Base-by-base conservation (phyloP, 2,888 invertebrate species). In the Drosophila bunnanda region DNA sequence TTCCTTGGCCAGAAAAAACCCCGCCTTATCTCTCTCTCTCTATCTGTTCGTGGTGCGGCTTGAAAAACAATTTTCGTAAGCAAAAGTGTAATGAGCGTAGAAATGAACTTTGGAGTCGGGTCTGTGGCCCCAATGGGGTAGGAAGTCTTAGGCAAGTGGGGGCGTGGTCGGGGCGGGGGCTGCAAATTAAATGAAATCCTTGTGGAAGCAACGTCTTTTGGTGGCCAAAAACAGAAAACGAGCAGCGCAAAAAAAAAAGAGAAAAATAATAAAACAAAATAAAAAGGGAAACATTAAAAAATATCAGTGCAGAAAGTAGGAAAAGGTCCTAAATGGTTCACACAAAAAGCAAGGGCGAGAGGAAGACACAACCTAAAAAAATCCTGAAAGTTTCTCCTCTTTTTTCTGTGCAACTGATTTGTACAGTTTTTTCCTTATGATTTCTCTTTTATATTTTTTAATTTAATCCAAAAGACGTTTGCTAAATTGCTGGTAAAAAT, bases 61-160 rank as follows among this genome's bases (percentile, higher is more conserved):
- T 82, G 85, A 77, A 85, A 85, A 85, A 85, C 89, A 85, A 89
- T 85, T 85, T 85, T 89, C 85, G 89, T 82, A 85, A 89, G 84
- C 84, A 87, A 84, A 85, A 85, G 89, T 85, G 84, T 85, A 85
- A 85, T 85, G 82, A 85, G 84, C 85, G 89, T 89, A 85, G 84
- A 85, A 89, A 89, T 85, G 88, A 85, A 85, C 89, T 85, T 82
- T 85, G 74, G 88, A 82, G 59, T 74, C 78, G 50, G 56, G 58
- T 53, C 50, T 59, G 25, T 39, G 34, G 58, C 58, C 57, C 67
- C 68, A 67, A 48, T 46, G 50, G 52, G 53, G 52, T 55, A 12
- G 64, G 64, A 22, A 30, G 56, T 68, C 65, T 50, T 36, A 53
- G 61, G 25, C 60, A 70, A 68, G 39, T 17, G 46, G 64, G 48